Conservation (phyloP, 1,140 invertebrate species). For the Cepaea nemoralis region DNA sequence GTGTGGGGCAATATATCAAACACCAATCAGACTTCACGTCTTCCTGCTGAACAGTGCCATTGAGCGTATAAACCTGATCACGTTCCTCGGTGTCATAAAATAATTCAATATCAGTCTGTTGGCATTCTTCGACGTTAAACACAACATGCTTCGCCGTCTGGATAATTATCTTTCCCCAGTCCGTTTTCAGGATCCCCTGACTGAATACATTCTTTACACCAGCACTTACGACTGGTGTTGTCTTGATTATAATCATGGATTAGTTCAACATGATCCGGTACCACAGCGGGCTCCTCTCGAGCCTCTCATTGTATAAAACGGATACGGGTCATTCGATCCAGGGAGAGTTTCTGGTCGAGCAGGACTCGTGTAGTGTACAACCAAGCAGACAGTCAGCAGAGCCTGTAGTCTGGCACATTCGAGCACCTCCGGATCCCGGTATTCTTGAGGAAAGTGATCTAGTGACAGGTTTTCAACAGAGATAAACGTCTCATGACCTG, state of each 20-base stretch:
- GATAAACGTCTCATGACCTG: background rate
- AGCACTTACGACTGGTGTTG: background rate
- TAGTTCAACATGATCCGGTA: background rate
- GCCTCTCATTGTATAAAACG: background rate
- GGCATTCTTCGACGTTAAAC: background rate
- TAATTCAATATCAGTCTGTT: background rate
- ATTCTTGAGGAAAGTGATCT: background rate
- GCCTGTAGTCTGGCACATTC: background rate
- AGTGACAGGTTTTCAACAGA: background rate
- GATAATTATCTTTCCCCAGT: background rate
- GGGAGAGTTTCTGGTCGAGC: background rate
- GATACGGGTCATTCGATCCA: background rate
- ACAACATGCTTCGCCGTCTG: background rate
- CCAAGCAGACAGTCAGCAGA: background rate
- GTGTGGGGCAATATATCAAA: background rate
- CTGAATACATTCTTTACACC: background rate
- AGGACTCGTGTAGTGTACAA: background rate
- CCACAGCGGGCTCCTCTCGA: background rate
- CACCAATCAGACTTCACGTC: slow-evolving; percentile 2
- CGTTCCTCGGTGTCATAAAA: background rate
- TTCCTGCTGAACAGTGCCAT: background rate
- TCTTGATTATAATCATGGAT: background rate
- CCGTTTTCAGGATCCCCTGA: background rate
- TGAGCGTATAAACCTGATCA: background rate
- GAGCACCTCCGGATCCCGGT: background rate